Conservation (phyloP, 1,140 invertebrate species). For the Solenopsis invicta region DNA sequence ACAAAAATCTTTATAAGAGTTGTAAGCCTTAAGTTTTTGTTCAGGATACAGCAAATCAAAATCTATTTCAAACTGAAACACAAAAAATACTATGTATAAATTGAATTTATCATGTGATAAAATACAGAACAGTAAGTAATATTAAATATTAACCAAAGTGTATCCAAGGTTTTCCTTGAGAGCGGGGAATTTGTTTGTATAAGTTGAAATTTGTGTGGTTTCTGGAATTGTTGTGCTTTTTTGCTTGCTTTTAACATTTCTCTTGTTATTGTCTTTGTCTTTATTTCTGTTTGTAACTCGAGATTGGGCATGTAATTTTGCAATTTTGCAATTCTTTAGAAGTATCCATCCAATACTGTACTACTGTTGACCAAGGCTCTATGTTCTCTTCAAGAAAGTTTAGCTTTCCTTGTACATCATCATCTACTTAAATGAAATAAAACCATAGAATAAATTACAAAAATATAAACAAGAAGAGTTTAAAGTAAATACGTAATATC, state of each 20-base stretch:
- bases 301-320: conserved; percentile 11
- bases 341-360: conserved; percentile 15
- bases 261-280: not conserved
- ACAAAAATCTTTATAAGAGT: not conserved
- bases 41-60: conserved; percentile 12
- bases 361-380: conserved; percentile 1
- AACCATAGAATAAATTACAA: not conserved
- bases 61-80: conserved; percentile 19
- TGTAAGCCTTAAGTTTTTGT: conserved; percentile 10
- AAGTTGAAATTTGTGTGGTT: conserved; percentile 14
- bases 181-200: not conserved
- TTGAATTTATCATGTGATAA: not conserved
- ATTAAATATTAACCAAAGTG: conserved; percentile 28
- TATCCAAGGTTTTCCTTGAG: conserved; percentile 16
- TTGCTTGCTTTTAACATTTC: not conserved
- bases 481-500: not conserved
- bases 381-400: conserved; percentile 15
- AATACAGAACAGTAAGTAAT: not conserved
- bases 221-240: not conserved
- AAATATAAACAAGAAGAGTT: not conserved
- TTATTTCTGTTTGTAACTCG: not conserved
- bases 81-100: not conserved
- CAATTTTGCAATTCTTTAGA: conserved; percentile 11
- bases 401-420: conserved; percentile 9
- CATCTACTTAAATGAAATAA: conserved; percentile 8